Base-by-base conservation (phyloP, 2,888 invertebrate species). In the Myathropa florea region DNA sequence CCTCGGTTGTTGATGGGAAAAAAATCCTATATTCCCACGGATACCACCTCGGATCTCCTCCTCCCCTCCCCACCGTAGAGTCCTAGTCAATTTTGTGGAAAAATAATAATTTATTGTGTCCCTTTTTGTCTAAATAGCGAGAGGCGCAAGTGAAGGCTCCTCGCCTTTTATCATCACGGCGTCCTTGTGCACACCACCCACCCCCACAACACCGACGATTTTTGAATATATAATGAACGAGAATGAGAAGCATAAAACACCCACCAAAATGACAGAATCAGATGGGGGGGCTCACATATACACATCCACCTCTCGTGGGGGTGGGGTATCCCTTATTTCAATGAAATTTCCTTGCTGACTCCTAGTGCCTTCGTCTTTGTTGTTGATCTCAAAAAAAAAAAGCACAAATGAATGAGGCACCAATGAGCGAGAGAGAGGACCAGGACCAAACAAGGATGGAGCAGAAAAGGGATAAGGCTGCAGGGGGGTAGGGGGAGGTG, bases 201-300 rank as follows among this genome's bases (percentile, higher is more conserved):
- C 30, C 9, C 9, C 9, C 30, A 4, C n/a, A n/a, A 6, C 46
- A n/a, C n/a, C 1, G n/a, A 4, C n/a, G n/a, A n/a, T 36, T 70
- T 71, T 71, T 71, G 78, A 79, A 71, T 65, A 79, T 46, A 79
- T 79, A 71, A 71, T 79, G 59, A 78, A 24, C 21, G 39, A 46
- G 57, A 57, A 71, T n/a, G 68, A 63, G 55, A 36, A 26, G 55
- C 55, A 36, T 36, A 53, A 77, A 53, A 18, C 63, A 33, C 39
- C 53, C 33, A 24, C 26, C 30, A 61, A 23, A n/a, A 55, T 23
- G 55, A 10, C 55, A 55, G 53, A 53, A 21, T 53, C 18, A 53
- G 53, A 53, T 21, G 9, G 12, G 55, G 21, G 7, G 12, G 10
- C 21, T 14, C 3, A 57, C 21, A 55, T n/a, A 39, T 3, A 4